Base-by-base conservation (phyloP, 2,888 invertebrate species). In the Parnassius orleans region DNA sequence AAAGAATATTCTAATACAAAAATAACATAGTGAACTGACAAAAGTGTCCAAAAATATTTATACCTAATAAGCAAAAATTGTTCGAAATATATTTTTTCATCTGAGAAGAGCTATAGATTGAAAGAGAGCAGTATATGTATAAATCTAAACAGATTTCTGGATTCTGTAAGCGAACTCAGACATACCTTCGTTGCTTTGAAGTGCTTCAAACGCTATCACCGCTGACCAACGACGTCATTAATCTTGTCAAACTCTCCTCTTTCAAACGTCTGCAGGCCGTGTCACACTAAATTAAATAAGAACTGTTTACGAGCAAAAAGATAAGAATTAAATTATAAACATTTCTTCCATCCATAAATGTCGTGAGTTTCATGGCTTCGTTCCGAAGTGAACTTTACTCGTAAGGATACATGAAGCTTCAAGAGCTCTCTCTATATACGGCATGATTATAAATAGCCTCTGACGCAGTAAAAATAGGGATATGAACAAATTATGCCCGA, bases 401-500 rank as follows among this genome's bases (percentile, higher is more conserved):
- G 44, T 48, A 33, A 33, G 57, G 33, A 54, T 43, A 54, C 50
- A 50, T 73, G 71, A 72, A 73, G 68, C 66, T 64, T 72, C 73
- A 71, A 66, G 69, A 57, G 63, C 48, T 14, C 86, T 84, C 48
- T 14, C 86, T 84, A 84, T 83, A 87, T 86, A 85, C 83, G 84
- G 84, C 70, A 70, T 72, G 74, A 77, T 81, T 86, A 90, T 87
- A 87, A 89, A 89, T 90, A 90, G 74, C 76, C 74, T 77, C 73
- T 81, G 83, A 85, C 85, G 80, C 72, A 72, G 72, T 77, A 79
- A 83, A 84, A 81, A 84, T 82, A 78, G 77, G 77, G 81, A 80
- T 81, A 82, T 82, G 76, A 76, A 81, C 81, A 80, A 82, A 84
- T 82, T 80, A 77, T 78, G 79, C 74, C 68, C 67, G 74, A 72